Conservation (phyloP, 2,888 invertebrate genomes). For the Ceraclea dissimilis region DNA sequence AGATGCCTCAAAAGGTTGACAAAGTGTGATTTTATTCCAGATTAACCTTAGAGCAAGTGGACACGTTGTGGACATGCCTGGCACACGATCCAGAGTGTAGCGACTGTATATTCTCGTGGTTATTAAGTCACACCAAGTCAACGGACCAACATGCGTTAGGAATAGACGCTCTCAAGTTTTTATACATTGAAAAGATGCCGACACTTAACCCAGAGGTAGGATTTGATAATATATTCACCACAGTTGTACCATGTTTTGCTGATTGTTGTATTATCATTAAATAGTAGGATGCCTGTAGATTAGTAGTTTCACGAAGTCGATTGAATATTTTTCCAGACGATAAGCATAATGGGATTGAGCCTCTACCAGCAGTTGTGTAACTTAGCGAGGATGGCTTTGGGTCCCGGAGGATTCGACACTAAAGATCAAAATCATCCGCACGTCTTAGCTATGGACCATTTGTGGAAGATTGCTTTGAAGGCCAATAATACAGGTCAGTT, state of each 20-base stretch:
- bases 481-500: conserved; percentile 71
- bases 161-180: conserved; percentile 76
- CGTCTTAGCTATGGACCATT: conserved; percentile 82
- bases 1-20: too few species aligned
- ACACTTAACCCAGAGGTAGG: conserved; percentile 71
- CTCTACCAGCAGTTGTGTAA: conserved; percentile 88
- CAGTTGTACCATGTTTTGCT: not conserved
- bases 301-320: too few species aligned
- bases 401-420: conserved; percentile 50
- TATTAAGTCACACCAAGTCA: conserved; percentile 84
- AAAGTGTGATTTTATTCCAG: conserved; percentile 36
- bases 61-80: conserved; percentile 85
- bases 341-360: conserved; percentile 86
- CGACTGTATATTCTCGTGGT: conserved; percentile 90
- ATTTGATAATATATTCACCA: not conserved
- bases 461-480: conserved; percentile 89
- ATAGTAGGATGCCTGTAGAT: too few species aligned
- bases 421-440: conserved; percentile 43
- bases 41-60: conserved; percentile 79
- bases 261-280: not conserved
- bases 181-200: conserved; percentile 84
- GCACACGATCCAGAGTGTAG: conserved; percentile 79
- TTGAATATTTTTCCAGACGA: conserved; percentile 49
- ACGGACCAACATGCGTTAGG: conserved; percentile 89
- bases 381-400: conserved; percentile 73